Conservation (phyloP, 2,797 vertebrate genomes). For the Sus cebifrons region DNA sequence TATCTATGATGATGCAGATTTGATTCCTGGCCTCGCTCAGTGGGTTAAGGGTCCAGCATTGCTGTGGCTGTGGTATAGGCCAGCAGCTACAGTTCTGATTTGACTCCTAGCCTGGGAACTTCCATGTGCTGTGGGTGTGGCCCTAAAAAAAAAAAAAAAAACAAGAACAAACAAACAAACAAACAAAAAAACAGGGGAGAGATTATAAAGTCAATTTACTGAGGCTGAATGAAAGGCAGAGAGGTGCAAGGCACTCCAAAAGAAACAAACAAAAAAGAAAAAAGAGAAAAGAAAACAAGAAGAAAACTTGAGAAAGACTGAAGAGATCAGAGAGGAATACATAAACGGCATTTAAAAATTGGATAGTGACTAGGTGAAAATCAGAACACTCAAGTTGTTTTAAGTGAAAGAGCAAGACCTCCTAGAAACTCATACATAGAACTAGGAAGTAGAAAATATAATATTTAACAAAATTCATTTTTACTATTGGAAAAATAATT, state of each 20-base stretch:
- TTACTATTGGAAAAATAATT: neutral
- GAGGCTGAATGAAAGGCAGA: neutral
- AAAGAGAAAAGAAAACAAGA: neutral
- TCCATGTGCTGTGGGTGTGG: too few species aligned
- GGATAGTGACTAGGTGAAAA: neutral
- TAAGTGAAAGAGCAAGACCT: neutral
- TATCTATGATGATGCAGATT: too few species aligned
- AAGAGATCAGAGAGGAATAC: neutral
- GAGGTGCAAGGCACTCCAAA: neutral
- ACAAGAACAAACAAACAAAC: too few species aligned
- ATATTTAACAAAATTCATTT: neutral
- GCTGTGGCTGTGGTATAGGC: too few species aligned
- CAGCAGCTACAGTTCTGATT: too few species aligned
- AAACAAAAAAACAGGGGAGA: neutral
- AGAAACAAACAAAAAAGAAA: neutral
- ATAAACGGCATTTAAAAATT: neutral
- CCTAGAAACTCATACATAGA: neutral
- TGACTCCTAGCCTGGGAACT: too few species aligned
- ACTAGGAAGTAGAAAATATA: neutral
- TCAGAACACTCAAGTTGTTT: neutral
- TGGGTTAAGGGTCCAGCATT: too few species aligned
- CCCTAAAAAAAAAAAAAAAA: too few species aligned
- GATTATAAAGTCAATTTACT: neutral
- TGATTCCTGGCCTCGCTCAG: too few species aligned
- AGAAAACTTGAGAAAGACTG: constrained; percentile 23